Base-by-base conservation (phyloP, 2,888 invertebrate species). In the Pachydiplax longipennis region DNA sequence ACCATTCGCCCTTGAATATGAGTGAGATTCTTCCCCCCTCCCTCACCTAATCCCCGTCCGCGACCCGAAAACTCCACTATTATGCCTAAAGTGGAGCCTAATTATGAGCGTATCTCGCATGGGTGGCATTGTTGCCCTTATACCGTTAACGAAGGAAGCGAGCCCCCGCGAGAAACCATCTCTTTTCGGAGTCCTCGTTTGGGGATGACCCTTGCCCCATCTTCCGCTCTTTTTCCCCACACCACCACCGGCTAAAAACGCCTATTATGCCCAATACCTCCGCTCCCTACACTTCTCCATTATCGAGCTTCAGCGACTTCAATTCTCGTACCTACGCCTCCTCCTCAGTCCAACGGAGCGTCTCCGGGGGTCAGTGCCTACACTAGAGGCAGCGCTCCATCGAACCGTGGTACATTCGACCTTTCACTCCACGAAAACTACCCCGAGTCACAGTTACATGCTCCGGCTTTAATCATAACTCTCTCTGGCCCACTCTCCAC, bases 81-180 rank as follows among this genome's bases (percentile, higher is more conserved):
- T 87, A 87, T 61, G 87, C 58, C 87, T 25, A 87, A 87, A 87
- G 87, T 87, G 87, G 87, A 37, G 35, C 40, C 87, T 87, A 87
- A 87, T 87, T 87, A 87, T 87, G 65, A 87, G 87, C 87, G 87
- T 61, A 87, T 87, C 87, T 61, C 61, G 87, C 61, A 61, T 87
- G 87, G 87, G 87, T 87, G 87, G 65, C 61, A 87, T 61, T 61
- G 87, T 87, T 58, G 87, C 87, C 87, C 87, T 22, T 61, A 61
- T 87, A 87, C 87, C 87, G 87, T 87, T 87, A 87, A 87, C 87
- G 87, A 87, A 58, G 87, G 87, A 87, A 87, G 87, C 61, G 83
- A 83, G 58, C 83, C 58, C 58, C 58, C 83, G 83, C 83, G 83
- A 83, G 83, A 83, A 53, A 83, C 83, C 83, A 48, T 25, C 82